Conservation (phyloP, 2,113 vertebrate genomes). For the Oreotrochilus melanogaster region DNA sequence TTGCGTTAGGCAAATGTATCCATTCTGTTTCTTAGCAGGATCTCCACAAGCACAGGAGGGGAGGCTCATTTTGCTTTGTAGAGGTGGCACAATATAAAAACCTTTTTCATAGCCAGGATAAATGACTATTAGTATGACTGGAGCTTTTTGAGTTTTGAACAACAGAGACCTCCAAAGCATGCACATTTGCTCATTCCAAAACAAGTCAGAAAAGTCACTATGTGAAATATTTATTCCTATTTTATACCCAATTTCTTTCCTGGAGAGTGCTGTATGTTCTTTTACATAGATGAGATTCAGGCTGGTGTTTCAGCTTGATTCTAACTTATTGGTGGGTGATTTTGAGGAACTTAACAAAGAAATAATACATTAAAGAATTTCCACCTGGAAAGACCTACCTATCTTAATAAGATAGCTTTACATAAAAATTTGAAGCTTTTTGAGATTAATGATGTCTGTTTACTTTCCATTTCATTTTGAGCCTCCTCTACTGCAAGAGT, state of each 20-base stretch:
- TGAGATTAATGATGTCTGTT: not conserved
- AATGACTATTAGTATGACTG: not conserved
- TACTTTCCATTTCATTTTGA: constrained; percentile 8
- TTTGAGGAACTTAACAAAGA: constrained; percentile 7
- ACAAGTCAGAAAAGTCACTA: not conserved
- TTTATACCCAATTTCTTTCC: not conserved
- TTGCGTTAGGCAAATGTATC: not conserved
- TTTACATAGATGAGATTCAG: not conserved
- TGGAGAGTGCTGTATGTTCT: not conserved
- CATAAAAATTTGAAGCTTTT: not conserved
- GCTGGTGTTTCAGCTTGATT: not conserved
- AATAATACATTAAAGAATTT: constrained; percentile 4
- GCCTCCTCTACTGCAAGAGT: not conserved
- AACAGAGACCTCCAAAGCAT: not conserved
- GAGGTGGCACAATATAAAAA: not conserved
- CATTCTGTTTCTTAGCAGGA: not conserved
- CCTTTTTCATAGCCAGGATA: not conserved
- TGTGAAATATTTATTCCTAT: not conserved
- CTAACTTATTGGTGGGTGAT: not conserved
- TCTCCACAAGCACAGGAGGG: not conserved
- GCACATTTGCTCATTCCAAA: not conserved
- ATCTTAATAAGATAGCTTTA: not conserved
- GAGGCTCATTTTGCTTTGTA: not conserved
- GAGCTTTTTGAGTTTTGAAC: not conserved
- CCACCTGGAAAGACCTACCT: not conserved